These are phyloP conservation scores for Scyliorhinus canicula DNA, from an alignment of 2,797 vertebrate species.

Conservation along the genomic window DNA sequence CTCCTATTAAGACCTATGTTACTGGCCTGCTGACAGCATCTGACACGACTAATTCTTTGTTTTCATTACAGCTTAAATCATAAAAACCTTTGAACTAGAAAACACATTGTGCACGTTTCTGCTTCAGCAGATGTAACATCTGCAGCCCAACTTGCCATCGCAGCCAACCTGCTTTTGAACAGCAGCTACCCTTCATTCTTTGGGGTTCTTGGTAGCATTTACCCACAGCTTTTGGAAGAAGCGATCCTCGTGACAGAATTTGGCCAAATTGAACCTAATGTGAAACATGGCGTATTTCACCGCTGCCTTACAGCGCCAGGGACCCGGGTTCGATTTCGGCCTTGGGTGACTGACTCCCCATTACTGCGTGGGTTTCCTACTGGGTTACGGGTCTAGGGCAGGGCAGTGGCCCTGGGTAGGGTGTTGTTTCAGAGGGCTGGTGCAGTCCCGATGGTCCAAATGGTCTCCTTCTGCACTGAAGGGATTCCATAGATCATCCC, in stretches of 20 bases:
- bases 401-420: too few relatives aligned
- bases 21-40: neutral
- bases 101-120: neutral
- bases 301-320: too few relatives aligned
- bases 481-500: too few relatives aligned
- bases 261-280: neutral
- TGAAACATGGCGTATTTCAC: too few relatives aligned
- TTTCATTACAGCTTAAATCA: neutral
- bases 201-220: neutral
- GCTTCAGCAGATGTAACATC: conserved; percentile 27
- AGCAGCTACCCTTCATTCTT: conserved; percentile 25
- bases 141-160: neutral
- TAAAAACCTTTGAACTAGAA: neutral
- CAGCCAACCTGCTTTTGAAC: neutral
- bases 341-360: too few relatives aligned
- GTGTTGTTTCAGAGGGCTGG: too few relatives aligned
- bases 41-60: neutral
- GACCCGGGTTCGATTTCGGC: too few relatives aligned
- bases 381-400: too few relatives aligned
- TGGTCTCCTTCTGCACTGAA: too few relatives aligned
- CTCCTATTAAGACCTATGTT: neutral
- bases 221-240: neutral
- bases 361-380: too few relatives aligned
- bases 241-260: neutral
- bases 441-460: too few relatives aligned